These are phyloP conservation scores for Muntiacus muntjak DNA, from an alignment of 2,113 vertebrate genomes.

Conservation along the genomic window DNA sequence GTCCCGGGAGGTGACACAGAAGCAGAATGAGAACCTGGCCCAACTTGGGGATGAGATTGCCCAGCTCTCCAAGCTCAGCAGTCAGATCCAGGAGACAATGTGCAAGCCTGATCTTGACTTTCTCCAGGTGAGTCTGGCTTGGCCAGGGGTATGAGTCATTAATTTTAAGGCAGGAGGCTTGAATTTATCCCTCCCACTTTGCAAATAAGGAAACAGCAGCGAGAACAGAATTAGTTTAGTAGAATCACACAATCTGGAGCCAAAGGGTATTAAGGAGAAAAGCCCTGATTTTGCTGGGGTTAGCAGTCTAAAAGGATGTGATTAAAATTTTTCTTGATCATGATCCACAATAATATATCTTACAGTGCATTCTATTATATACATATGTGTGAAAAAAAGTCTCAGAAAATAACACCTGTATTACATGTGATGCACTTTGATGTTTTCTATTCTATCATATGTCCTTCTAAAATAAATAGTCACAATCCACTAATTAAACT, in stretches of 20 bases:
- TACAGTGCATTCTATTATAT: background rate
- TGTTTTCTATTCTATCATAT: background rate
- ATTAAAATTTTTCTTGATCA: background rate
- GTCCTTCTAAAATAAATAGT: background rate
- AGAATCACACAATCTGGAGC: background rate
- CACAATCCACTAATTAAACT: background rate
- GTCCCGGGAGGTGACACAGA: slow-evolving; percentile 73
- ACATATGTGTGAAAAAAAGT: background rate
- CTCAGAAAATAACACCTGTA: background rate
- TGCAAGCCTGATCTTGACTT: slow-evolving; percentile 77
- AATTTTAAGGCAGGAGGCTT: background rate
- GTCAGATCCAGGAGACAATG: slow-evolving; percentile 80
- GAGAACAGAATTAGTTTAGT: background rate
- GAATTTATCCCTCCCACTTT: background rate
- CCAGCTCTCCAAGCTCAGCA: slow-evolving; percentile 79
- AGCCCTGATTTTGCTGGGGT: background rate
- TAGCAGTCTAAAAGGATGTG: background rate
- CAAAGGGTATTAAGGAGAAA: background rate
- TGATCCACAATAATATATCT: background rate
- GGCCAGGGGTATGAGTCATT: background rate
- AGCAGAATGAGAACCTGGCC: slow-evolving; percentile 80
- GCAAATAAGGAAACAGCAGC: background rate
- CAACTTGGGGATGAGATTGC: slow-evolving; percentile 77
- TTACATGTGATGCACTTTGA: background rate
- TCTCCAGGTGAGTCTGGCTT: slow-evolving; percentile 73